Evolutionary conservation across 2,888 invertebrate species (phyloP), one percentile per base, ranked within the genome.

Genomic region (Nebria salina): DNA sequence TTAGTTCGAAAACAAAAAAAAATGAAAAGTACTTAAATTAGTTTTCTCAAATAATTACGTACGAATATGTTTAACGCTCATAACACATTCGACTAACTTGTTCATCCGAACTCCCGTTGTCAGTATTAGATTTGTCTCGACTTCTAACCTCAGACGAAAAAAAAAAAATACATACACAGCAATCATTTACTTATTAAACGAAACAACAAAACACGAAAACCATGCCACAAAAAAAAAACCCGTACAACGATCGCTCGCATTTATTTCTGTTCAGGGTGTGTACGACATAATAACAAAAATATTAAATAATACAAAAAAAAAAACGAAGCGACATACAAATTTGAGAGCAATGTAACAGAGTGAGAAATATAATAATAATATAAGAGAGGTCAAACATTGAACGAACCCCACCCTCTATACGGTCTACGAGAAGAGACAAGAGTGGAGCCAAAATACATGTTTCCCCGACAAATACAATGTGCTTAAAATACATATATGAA

Each of bases 381-480:
- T 54, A 54, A 11, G 54, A 65, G 75, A 75, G 75, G 75, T 75
- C 75, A 75, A 75, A 41, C 64, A 20, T 41, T 25, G 75, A 25
- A 54, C 64, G 65, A 75, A 75, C 75, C 75, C 75, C 75, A 75
- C 75, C 75, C 75, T 75, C 75, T 34, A n/a, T n/a, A 34, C 34
- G 1, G 20, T 54, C 65, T 68, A 11, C 2, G 25, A 70, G 70
- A 66, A 15, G 66, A 66, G 66, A 66, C 20, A 66, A 70, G 70
- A 70, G 70, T 15, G 75, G n/a, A 65, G 25, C 65, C 75, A 65
- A 75, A 75, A 75, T 75, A 65, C 75, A 75, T 75, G 75, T 75
- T 75, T 75, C 75, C 75, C 54, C 75, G 65, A 75, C 75, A 75
- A 75, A 75, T 75, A 75, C 75, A 75, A 75, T 75, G 65, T 75